Evolutionary conservation across 2,797 vertebrate species (phyloP).

Genomic region (Myotis myotis): DNA sequence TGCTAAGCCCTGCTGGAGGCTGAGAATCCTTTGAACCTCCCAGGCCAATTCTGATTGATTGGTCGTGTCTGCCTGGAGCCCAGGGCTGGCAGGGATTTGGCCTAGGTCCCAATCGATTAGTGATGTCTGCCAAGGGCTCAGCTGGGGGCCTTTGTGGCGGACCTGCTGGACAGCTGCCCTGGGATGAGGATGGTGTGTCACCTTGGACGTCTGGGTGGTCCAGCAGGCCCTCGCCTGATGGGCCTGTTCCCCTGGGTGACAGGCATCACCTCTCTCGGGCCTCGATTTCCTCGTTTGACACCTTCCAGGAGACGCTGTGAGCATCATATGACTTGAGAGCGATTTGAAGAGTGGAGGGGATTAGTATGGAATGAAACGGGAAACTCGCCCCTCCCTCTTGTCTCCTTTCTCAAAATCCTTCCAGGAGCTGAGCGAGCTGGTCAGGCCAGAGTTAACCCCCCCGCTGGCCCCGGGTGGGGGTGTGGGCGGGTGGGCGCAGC

Average conservation of each 20-base stretch:
- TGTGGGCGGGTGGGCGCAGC: background rate
- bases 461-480: background rate
- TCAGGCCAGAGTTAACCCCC: constrained; percentile 42
- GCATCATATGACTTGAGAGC: background rate
- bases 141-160: background rate
- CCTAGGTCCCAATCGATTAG: constrained; percentile 24
- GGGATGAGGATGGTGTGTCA: background rate
- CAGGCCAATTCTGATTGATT: constrained; percentile 17
- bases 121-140: constrained; percentile 69
- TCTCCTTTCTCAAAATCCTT: background rate
- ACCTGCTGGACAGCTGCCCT: background rate
- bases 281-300: background rate
- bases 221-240: no score
- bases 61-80: constrained; percentile 47
- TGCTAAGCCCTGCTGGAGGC: background rate
- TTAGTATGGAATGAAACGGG: background rate
- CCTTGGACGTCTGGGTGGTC: background rate
- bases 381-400: background rate
- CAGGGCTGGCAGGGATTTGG: constrained; percentile 21
- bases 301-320: background rate
- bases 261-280: background rate
- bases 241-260: background rate
- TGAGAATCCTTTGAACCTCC: background rate
- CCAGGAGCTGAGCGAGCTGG: background rate
- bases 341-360: background rate